Base-by-base conservation (phyloP, 1,140 invertebrate genomes). In the Lepidurus packardi region DNA sequence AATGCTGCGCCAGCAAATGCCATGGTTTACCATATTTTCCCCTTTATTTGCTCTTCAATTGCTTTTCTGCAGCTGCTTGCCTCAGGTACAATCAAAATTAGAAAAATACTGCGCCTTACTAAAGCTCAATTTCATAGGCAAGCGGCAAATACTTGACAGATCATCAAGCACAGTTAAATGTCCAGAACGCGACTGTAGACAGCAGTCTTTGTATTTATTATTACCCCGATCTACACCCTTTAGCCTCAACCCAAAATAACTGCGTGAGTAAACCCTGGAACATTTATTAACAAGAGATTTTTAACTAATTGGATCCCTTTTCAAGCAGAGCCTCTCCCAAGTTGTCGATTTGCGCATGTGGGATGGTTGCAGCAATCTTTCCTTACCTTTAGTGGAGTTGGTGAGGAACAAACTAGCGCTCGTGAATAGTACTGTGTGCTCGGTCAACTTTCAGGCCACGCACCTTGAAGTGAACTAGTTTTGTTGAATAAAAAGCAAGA, bases 331-430 rank as follows among this genome's bases (percentile, higher is more conserved):
- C 13, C 53, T 65, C 21, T 65, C 53, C 8, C 53, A 65, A 16
- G 53, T 65, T 21, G 53, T 65, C 13, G 53, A 65, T 65, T 65
- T 65, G 21, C 53, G 53, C 53, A 65, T 65, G 53, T 65, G 53
- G 53, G 53, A 65, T 65, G 53, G 53, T 7, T 65, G 53, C 53
- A 65, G 53, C 21, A 65, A 65, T 16, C 53, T 65, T 65, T 65
- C 53, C 13, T 9, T 65, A 7, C 53, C 53, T 7, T 65, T 65
- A 8, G 53, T 21, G 2, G 13, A 65, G 6, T 65, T 13, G 6
- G 53, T 16, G 7, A 65, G 13, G 21, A 16, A 65, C 21, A 65
- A 65, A 21, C 21, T 65, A 9, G 53, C 13, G 16, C 53, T 65
- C 13, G 53, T 65, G 6, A 65, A 65, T 16, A 65, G 13, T 21